Evolutionary conservation across 2,113 vertebrate species (phyloP), one percentile per base, ranked within the genome.

Genomic region (Strix uralensis): DNA sequence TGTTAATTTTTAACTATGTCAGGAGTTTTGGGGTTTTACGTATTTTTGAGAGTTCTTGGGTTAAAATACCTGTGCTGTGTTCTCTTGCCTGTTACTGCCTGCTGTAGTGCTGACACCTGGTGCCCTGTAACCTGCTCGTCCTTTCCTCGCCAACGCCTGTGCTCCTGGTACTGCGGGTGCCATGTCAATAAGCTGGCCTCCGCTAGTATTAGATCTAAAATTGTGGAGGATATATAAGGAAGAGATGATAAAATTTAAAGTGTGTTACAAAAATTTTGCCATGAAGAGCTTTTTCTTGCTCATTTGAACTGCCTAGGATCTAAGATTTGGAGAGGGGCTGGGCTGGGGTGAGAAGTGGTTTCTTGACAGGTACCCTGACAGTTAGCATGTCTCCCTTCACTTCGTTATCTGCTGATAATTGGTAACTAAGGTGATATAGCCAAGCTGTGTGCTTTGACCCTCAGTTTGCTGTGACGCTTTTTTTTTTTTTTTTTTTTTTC

Each of bases 71-170:
- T 9, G 25, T 13, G 18, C 59, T 62, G 9, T 26, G 22, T 59
- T 52, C 67, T 32, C 40, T 21, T 36, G 44, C 52, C 34, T 17
- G 26, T 27, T 19, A 6, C 12, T 38, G 27, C 46, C 49, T 47
- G 40, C 19, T 18, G n/a, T 30, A 7, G 11, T 20, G 32, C 36
- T 71, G 49, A 17, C 42, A 36, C 1, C 7, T 22, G 25, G 8
- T 57, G 46, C 46, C 20, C 46, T 13, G 14, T 22, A 17, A 23
- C 0, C 5, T 29, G 61, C 22, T 36, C 1, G 1, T 36, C 52
- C 36, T 57, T 66, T 32, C 22, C 32, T 59, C 74, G 20, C 58
- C 21, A 6, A 5, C 0, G 13, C 52, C 34, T 74, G 54, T 40
- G n/a, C 30, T 75, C n/a, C 30, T 5, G 4, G 22, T 29, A 8